phyloP scores from a whole-genome alignment of 2,797 vertebrate genomes.

The Sylvilagus floridanus region DNA sequence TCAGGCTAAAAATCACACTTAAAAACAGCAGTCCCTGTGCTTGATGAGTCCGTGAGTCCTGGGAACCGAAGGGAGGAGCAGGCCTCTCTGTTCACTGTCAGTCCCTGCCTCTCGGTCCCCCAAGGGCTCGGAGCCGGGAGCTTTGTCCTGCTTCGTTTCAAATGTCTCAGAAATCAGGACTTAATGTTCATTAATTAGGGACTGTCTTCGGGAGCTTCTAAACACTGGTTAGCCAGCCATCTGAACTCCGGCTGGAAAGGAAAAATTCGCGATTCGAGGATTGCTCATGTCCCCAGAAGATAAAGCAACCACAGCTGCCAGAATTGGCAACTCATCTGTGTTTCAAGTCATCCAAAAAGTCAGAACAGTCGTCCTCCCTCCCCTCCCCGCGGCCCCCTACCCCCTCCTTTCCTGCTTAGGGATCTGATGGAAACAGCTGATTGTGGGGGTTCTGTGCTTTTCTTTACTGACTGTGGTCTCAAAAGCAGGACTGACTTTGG shows the following conservation, averaged over 20 bases:
- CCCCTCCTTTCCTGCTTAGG: constrained; percentile 2
- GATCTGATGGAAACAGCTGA: constrained; percentile 10
- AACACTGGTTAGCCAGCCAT: constrained; percentile 34
- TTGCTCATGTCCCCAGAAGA: constrained; percentile 58
- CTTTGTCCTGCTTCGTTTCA: constrained; percentile 76
- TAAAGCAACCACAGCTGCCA: constrained; percentile 60
- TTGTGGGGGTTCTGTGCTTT: not conserved
- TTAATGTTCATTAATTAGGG: constrained; percentile 77
- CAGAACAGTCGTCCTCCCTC: not conserved
- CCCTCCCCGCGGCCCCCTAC: not conserved
- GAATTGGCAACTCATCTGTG: not conserved
- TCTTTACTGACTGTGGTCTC: not conserved
- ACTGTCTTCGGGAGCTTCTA: constrained; percentile 73
- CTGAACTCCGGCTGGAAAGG: constrained; percentile 74
- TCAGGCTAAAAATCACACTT: constrained; percentile 59
- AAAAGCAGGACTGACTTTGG: constrained; percentile 1
- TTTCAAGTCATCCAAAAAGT: constrained; percentile 63
- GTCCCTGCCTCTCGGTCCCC: not conserved
- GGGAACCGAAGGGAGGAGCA: not conserved
- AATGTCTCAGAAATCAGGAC: constrained; percentile 59
- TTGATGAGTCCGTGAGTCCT: constrained; percentile 59
- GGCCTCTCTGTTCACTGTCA: not conserved
- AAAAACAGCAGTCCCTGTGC: constrained; percentile 57
- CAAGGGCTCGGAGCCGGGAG: constrained; percentile 29
- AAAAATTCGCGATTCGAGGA: constrained; percentile 60